Percentiles rank a stretch among this genome's conserved stretches.
Evolutionary conservation across 2,888 invertebrate species (phyloP).

Genomic region (Sicus ferrugineus): DNA sequence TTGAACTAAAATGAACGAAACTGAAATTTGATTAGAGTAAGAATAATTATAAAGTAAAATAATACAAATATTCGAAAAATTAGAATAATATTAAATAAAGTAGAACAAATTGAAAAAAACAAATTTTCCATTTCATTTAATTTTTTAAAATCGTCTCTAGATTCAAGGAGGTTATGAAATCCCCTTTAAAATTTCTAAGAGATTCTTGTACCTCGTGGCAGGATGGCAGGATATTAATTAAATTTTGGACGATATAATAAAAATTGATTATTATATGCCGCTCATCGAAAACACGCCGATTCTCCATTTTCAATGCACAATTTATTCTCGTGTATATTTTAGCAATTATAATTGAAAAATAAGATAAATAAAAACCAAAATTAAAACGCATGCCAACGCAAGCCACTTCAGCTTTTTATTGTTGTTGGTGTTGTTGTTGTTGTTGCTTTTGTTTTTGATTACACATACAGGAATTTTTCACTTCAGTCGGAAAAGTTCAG

Average conservation of each 20-base stretch:
- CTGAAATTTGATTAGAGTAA: too few relatives aligned
- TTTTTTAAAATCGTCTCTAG: too few relatives aligned
- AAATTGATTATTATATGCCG: too few relatives aligned
- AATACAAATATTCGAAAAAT: background rate
- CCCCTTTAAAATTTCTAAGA: too few relatives aligned
- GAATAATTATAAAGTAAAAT: background rate
- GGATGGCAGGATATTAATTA: too few relatives aligned
- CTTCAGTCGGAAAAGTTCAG: background rate
- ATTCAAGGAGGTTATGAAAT: too few relatives aligned
- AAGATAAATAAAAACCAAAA: conserved; percentile 2
- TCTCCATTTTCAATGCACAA: background rate
- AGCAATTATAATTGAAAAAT: conserved; percentile 7
- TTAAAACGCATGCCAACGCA: conserved; percentile 10
- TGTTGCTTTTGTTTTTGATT: background rate
- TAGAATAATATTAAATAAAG: too few relatives aligned
- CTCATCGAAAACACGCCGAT: too few relatives aligned
- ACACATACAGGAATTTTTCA: background rate
- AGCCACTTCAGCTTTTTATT: background rate
- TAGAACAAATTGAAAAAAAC: background rate
- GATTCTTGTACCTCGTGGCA: too few relatives aligned
- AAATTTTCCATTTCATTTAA: background rate
- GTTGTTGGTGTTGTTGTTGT: background rate
- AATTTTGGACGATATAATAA: too few relatives aligned
- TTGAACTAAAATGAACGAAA: too few relatives aligned
- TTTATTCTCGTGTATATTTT: conserved; percentile 2